These are phyloP conservation scores for Bubalus kerabau DNA, from an alignment of 2,113 vertebrate genomes.

Conservation along the genomic window DNA sequence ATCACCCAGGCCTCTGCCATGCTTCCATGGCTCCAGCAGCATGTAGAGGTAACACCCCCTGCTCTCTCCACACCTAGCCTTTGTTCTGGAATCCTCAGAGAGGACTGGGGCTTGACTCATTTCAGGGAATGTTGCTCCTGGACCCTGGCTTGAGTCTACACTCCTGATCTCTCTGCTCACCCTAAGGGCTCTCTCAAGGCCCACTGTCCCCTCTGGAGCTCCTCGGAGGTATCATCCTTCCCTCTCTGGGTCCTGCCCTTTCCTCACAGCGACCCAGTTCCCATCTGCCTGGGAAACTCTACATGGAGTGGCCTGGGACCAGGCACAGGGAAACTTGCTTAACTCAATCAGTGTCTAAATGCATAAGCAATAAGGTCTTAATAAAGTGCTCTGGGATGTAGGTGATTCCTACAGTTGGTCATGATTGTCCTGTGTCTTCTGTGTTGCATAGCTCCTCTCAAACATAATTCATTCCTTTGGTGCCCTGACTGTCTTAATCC, in stretches of 20 bases:
- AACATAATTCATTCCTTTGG: not conserved
- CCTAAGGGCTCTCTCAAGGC: not conserved
- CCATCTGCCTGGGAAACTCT: not conserved
- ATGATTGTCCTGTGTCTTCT: not conserved
- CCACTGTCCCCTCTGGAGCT: not conserved
- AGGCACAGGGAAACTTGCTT: conserved; percentile 19
- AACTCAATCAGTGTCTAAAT: conserved; percentile 49
- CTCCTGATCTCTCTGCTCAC: conserved; percentile 14
- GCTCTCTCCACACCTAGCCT: not conserved
- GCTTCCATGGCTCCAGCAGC: not conserved
- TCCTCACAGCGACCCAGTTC: not conserved
- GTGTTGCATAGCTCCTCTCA: not conserved
- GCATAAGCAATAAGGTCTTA: conserved; percentile 66
- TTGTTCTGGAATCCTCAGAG: conserved; percentile 36
- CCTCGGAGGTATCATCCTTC: not conserved
- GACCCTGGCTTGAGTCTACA: conserved; percentile 40
- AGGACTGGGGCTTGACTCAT: conserved; percentile 38
- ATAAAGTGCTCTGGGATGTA: conserved; percentile 57
- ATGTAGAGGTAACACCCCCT: not conserved
- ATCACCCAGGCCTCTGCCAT: not conserved
- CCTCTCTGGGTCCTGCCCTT: not conserved
- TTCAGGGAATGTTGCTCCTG: conserved; percentile 64
- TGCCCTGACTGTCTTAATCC: not conserved
- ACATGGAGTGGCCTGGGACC: conserved; percentile 13
- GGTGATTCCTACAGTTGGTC: conserved; percentile 1